Evolutionary conservation across 2,888 invertebrate species (phyloP).

Genomic region (Lampropteryx suffumata): DNA sequence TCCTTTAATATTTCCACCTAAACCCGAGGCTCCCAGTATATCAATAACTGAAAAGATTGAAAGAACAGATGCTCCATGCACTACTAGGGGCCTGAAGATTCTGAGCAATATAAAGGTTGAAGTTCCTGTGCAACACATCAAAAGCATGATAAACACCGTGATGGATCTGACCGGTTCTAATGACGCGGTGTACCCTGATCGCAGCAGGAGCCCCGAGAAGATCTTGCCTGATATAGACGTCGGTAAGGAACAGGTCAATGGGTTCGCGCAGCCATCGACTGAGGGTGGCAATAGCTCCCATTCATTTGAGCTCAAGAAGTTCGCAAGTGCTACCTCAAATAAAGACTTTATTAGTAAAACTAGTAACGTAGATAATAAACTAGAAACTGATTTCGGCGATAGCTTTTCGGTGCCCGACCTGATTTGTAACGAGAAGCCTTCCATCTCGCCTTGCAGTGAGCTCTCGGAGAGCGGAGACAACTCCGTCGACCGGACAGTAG

Average conservation of each 20-base stretch:
- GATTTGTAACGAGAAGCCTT: conserved; percentile 79
- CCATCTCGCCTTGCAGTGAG: conserved; percentile 78
- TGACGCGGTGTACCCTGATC: conserved; percentile 56
- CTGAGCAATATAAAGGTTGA: conserved; percentile 81
- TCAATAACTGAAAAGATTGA: conserved; percentile 35
- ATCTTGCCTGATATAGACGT: conserved; percentile 73
- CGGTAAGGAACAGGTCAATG: conserved; percentile 54
- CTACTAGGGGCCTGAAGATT: conserved; percentile 74
- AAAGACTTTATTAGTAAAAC: conserved; percentile 58
- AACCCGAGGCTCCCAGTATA: conserved; percentile 31
- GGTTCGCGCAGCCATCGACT: conserved; percentile 52
- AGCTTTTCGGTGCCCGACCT: conserved; percentile 76
- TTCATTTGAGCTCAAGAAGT: conserved; percentile 75
- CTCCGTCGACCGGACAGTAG: conserved; percentile 56
- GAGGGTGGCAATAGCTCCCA: conserved; percentile 57
- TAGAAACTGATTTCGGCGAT: conserved; percentile 70
- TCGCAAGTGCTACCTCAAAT: conserved; percentile 61
- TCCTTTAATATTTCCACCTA: conserved; percentile 22
- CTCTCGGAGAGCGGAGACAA: conserved; percentile 74
- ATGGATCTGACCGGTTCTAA: conserved; percentile 70
- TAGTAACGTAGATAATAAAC: conserved; percentile 55
- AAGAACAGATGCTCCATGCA: conserved; percentile 50
- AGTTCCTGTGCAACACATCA: conserved; percentile 75
- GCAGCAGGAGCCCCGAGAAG: conserved; percentile 61
- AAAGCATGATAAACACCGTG: conserved; percentile 72